Conservation (phyloP, 2,797 vertebrate genomes). For the Gila robusta region DNA sequence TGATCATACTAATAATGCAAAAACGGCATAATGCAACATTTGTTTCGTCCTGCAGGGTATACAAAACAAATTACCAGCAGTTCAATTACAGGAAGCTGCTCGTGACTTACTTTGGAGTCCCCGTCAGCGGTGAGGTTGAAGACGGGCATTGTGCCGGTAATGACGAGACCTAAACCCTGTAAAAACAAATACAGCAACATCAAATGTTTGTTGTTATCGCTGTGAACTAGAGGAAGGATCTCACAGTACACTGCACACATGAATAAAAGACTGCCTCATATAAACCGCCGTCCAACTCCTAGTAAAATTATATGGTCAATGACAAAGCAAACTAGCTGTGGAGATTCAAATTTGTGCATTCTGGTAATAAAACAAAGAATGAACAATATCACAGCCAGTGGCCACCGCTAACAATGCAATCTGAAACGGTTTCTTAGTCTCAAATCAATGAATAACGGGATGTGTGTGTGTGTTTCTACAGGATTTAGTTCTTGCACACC, state of each 20-base stretch:
- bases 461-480: conserved; percentile 5
- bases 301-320: conserved; percentile 19
- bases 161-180: conserved; percentile 94
- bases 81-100: conserved; percentile 14
- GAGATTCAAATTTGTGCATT: conserved; percentile 12
- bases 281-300: not conserved
- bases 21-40: conserved; percentile 7
- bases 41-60: not conserved
- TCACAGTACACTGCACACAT: conserved; percentile 5
- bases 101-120: conserved; percentile 77
- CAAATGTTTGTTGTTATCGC: conserved; percentile 13
- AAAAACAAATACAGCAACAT: conserved; percentile 26
- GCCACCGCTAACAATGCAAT: conserved; percentile 1
- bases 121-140: conserved; percentile 93
- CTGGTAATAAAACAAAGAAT: not conserved
- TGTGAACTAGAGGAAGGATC: not conserved
- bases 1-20: conserved; percentile 10
- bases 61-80: not conserved
- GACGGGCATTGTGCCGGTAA: conserved; percentile 94
- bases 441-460: not conserved
- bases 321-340: conserved; percentile 19
- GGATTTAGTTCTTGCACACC: not conserved
- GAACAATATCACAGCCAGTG: conserved; percentile 29
- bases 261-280: conserved; percentile 7
- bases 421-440: not conserved